phyloP scores from a whole-genome alignment of 2,797 vertebrate genomes.

The Cynodonichthys magdalenae region DNA sequence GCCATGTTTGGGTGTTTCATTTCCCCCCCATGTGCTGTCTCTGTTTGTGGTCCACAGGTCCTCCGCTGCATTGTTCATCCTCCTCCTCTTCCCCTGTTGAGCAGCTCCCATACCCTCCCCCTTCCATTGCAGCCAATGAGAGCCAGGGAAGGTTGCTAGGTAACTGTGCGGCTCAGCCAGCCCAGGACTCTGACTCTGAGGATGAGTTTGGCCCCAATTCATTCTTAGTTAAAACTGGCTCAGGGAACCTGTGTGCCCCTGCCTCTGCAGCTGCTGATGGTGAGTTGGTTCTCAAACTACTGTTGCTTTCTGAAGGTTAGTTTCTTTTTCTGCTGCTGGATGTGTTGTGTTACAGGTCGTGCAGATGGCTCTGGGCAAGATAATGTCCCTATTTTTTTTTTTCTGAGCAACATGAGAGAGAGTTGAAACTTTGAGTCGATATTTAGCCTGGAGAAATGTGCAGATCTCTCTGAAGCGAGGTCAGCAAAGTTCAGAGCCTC shows the following conservation, averaged over 20 bases:
- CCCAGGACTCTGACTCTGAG: conserved; percentile 96
- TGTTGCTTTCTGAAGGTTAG: conserved; percentile 69
- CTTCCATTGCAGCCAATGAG: conserved; percentile 92
- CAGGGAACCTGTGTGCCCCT: conserved; percentile 87
- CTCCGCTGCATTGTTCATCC: conserved; percentile 93
- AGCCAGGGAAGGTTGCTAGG: conserved; percentile 97
- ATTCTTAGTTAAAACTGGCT: conserved; percentile 98
- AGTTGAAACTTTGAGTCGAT: conserved; percentile 65
- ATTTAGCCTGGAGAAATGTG: conserved; percentile 65
- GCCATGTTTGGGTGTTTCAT: conserved; percentile 79
- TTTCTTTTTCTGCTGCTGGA: conserved; percentile 44
- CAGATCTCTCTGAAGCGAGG: conserved; percentile 59
- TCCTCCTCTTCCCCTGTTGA: conserved; percentile 90
- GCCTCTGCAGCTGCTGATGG: conserved; percentile 84
- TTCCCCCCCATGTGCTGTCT: conserved; percentile 83
- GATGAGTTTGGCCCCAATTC: conserved; percentile 97
- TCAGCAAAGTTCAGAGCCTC: conserved; percentile 66
- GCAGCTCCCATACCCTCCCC: conserved; percentile 92
- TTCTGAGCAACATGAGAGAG: conserved; percentile 47
- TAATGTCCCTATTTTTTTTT: conserved; percentile 44
- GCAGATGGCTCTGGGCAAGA: conserved; percentile 65
- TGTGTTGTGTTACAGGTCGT: conserved; percentile 65
- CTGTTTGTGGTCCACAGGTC: conserved; percentile 94
- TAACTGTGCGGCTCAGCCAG: conserved; percentile 93
- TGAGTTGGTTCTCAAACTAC: conserved; percentile 88